Percentiles rank a stretch among this genome's conserved stretches.
These are phyloP conservation scores for Ciona savignyi DNA, from an alignment of 23 tunicate genomes.

Conservation along the genomic window DNA sequence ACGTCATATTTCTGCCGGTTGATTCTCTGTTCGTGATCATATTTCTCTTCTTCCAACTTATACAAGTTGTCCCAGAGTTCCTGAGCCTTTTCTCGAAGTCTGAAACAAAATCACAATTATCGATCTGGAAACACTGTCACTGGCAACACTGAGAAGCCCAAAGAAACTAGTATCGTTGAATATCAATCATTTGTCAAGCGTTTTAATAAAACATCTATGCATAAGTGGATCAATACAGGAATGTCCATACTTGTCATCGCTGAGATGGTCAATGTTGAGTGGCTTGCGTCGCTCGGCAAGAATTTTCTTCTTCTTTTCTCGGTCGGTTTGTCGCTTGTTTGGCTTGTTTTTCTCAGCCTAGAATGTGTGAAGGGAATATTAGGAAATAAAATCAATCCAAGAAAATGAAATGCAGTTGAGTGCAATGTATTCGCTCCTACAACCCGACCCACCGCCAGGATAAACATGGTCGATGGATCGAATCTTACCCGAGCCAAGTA, in stretches of 20 bases:
- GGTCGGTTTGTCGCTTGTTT: slow-evolving; percentile 93
- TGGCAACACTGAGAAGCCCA: too few species aligned
- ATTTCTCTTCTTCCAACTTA: slow-evolving; percentile 79
- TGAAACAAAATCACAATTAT: slow-evolving; percentile 17
- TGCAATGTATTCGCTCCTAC: too few species aligned
- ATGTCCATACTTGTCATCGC: slow-evolving; percentile 75
- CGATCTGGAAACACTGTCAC: too few species aligned
- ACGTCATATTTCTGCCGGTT: slow-evolving; percentile 92
- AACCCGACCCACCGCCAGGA: too few species aligned
- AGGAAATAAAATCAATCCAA: too few species aligned
- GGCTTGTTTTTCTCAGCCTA: slow-evolving; percentile 95
- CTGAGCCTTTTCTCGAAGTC: slow-evolving; percentile 91
- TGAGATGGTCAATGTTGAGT: slow-evolving; percentile 87
- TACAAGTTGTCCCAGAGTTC: slow-evolving; percentile 86
- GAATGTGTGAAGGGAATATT: background rate
- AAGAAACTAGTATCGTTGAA: too few species aligned
- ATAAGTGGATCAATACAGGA: too few species aligned
- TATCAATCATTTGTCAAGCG: too few species aligned
- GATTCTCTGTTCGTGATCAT: slow-evolving; percentile 88
- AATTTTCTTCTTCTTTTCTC: slow-evolving; percentile 82
- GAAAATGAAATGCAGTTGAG: too few species aligned
- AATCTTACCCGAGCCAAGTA: slow-evolving; percentile 79
- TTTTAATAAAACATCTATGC: too few species aligned
- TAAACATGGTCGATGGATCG: too few species aligned
- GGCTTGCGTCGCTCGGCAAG: slow-evolving; percentile 83